Base-by-base conservation (phyloP, 1,140 invertebrate species). In the Hetaerina americana region DNA sequence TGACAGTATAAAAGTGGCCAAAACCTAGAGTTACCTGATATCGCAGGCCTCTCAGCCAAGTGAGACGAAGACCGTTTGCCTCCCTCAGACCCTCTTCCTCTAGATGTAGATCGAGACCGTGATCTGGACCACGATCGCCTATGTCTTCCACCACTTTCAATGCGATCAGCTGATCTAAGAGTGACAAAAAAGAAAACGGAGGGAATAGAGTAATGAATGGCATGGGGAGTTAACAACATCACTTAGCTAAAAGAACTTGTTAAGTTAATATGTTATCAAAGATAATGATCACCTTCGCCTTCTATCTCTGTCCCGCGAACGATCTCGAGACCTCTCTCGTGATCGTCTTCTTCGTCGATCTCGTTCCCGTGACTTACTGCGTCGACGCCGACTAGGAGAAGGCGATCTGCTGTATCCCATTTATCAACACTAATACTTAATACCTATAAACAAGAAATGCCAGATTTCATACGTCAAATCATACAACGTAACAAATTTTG, bases 281-380 rank as follows among this genome's bases (percentile, higher is more conserved):
- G n/a, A n/a, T n/a, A n/a, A n/a, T 71, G 40, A 12, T 49, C 49
- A 66, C 57, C 66, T 29, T 72, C 69, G 5, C 70, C 68, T 3
- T 66, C 76, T 81, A 80, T 80, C 76, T 73, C 84, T 80, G 75
- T 86, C 84, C 40, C 85, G 80, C n/a, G 84, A 85, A 73, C 82
- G 78, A 77, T 84, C 81, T 76, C 85, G 81, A 71, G 84, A 79
- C 70, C 83, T 78, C 72, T 83, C 81, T 72, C 84, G 79, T 18
- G 85, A 85, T 74, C 82, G 79, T 77, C 84, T 81, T 77, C 85
- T 81, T 72, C 84, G 79, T 70, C 83, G 78, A 73, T 83, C 81
- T 72, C 84, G 40, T 57, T 57, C 40, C 10, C 40, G 15, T 5
- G 40, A 57, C 40, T 57, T 57, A 57, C 40, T 57, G 40, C 40